Percentiles rank a stretch among this genome's conserved stretches.
These are phyloP conservation scores for Heteronetta atricapilla DNA, from an alignment of 2,113 vertebrate species.

Conservation along the genomic window DNA sequence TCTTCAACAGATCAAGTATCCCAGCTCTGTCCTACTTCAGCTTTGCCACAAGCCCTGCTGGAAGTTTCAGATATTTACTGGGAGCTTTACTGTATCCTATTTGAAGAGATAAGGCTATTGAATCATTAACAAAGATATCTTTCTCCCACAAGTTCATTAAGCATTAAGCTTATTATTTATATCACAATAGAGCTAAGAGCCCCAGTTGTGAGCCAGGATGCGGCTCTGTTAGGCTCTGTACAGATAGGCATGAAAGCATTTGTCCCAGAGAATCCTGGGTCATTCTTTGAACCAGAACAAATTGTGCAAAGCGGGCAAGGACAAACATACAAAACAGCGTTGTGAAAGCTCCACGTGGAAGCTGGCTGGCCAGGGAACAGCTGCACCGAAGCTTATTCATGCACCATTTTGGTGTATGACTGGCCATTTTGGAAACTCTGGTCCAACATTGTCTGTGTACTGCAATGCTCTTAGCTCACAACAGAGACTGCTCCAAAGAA, in stretches of 20 bases:
- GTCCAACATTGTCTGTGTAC: accelerated
- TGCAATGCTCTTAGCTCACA: background rate
- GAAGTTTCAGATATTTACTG: background rate
- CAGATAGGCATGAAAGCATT: constrained; percentile 39
- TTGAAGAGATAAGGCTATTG: background rate
- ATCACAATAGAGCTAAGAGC: constrained; percentile 14
- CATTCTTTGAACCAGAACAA: constrained; percentile 31
- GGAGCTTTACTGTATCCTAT: background rate
- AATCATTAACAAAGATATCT: constrained; percentile 34
- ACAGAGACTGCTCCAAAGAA: background rate
- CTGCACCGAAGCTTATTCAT: constrained; percentile 30
- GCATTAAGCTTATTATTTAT: constrained; percentile 41
- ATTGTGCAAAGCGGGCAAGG: constrained; percentile 34
- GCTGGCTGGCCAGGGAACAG: constrained; percentile 5
- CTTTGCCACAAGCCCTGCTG: background rate
- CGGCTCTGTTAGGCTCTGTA: background rate
- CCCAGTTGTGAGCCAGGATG: background rate
- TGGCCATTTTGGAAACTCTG: background rate
- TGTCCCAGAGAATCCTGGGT: background rate
- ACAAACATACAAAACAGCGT: background rate
- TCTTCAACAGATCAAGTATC: background rate
- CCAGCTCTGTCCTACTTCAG: background rate
- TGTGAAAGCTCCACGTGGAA: background rate
- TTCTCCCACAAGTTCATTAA: constrained; percentile 8
- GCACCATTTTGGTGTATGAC: background rate